phyloP scores from a whole-genome alignment of 2,113 vertebrate species.

The Antechinus stuartii region DNA sequence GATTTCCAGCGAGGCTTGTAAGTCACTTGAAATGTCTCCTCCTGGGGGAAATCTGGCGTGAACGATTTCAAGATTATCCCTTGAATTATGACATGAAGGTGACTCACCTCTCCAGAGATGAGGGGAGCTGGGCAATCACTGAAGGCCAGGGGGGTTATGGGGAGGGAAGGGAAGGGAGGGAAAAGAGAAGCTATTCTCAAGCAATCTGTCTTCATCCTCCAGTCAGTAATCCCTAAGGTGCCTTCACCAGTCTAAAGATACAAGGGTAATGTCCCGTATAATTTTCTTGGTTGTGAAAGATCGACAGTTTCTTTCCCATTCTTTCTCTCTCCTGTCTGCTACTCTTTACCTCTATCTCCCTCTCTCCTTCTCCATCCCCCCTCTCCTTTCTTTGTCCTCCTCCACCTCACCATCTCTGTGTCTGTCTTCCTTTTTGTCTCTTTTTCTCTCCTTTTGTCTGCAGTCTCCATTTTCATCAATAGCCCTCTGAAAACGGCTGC shows the following conservation, averaged over 20 bases:
- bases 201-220: slow-evolving; percentile 64
- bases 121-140: neutral
- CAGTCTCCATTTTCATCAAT: slow-evolving; percentile 6
- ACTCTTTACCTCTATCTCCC: neutral
- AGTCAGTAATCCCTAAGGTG: slow-evolving; percentile 54
- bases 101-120: slow-evolving; percentile 53
- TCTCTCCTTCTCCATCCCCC: too few species aligned
- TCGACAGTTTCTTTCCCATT: neutral
- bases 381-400: neutral
- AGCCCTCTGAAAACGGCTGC: neutral
- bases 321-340: neutral
- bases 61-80: slow-evolving; percentile 58
- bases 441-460: neutral
- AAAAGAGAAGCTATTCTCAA: slow-evolving; percentile 50
- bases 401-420: neutral
- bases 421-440: neutral
- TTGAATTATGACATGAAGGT: slow-evolving; percentile 68
- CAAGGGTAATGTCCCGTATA: slow-evolving; percentile 61
- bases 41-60: slow-evolving; percentile 60
- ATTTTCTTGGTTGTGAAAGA: slow-evolving; percentile 63
- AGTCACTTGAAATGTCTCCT: slow-evolving; percentile 44
- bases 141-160: slow-evolving; percentile 21
- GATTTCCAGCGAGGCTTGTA: slow-evolving; percentile 7
- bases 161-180: neutral
- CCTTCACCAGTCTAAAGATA: slow-evolving; percentile 55